Evolutionary conservation across 2,113 vertebrate species (phyloP).

Genomic region (Cephalopterus ornatus): DNA sequence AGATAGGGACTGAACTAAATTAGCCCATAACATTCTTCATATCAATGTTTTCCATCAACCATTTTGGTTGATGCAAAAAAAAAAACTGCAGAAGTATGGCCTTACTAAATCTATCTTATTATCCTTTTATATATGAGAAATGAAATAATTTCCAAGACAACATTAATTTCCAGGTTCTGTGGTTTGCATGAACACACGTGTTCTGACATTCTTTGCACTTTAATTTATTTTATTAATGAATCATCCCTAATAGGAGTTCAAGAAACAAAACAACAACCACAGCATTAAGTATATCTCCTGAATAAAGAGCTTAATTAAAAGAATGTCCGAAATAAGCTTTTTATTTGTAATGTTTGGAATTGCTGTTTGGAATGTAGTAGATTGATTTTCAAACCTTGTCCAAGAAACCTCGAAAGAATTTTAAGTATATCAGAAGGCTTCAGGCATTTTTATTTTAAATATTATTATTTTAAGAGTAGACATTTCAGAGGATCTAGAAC

Average conservation of each 20-base stretch:
- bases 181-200: neutral
- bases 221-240: neutral
- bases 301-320: neutral
- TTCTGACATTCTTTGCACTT: neutral
- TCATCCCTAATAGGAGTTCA: neutral
- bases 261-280: neutral
- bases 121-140: neutral
- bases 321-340: neutral
- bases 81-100: neutral
- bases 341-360: conserved; percentile 18
- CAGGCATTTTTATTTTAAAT: neutral
- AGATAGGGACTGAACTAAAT: neutral
- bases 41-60: neutral
- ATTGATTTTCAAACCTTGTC: conserved; percentile 27
- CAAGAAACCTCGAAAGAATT: conserved; percentile 50
- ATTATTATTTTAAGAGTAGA: neutral
- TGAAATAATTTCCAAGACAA: neutral
- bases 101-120: neutral
- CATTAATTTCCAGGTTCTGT: neutral
- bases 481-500: neutral
- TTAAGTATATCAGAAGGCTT: conserved; percentile 22
- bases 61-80: too few species aligned
- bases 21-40: neutral
- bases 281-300: neutral
- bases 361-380: conserved; percentile 24